Evolutionary conservation across 2,797 vertebrate genomes (phyloP), one percentile per base, ranked within the genome.

Genomic region (Muraenolepis orangiensis): DNA sequence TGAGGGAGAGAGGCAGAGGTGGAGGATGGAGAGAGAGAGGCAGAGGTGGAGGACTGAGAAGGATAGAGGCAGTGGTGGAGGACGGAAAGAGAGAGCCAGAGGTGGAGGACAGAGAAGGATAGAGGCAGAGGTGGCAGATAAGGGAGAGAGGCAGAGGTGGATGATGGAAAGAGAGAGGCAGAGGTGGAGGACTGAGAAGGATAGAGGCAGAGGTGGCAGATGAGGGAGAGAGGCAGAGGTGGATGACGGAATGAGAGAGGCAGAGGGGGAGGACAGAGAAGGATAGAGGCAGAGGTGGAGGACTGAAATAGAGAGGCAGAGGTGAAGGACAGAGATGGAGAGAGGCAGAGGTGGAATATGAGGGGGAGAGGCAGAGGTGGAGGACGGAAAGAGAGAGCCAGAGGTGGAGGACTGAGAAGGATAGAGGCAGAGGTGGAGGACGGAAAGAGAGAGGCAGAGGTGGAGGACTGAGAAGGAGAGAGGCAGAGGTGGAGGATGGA

Each of bases 241-340:
- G 80, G 64, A 61, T 69, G 74, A 42, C 78, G 18, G 68, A 36
- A 61, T 74, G 77, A 83, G 80, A n/a, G 85, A 72, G 80, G 77
- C 51, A 83, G 75, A 87, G 85, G 85, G 76, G 78, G 87, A 78
- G n/a, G n/a, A n/a, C n/a, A n/a, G n/a, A n/a, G n/a, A n/a, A n/a
- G 80, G 64, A 61, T 69, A n/a, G 74, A 42, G 79, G 18, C 31
- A 36, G 8, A 70, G n/a, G n/a, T 66, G 76, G 77, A 83, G 80
- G 85, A 72, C 78, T 76, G 64, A 83, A 74, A 87, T 84, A 86
- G 76, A 77, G 87, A 78, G n/a, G n/a, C n/a, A n/a, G n/a, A n/a
- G n/a, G n/a, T n/a, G 80, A 51, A 61, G 67, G 74, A 42, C 78
- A 12, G 68, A 36, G 8, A 70, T 66, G 76, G 77, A 83, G 80